Base-by-base conservation (phyloP, 2,113 vertebrate genomes). In the Cricetomys ansorgei region DNA sequence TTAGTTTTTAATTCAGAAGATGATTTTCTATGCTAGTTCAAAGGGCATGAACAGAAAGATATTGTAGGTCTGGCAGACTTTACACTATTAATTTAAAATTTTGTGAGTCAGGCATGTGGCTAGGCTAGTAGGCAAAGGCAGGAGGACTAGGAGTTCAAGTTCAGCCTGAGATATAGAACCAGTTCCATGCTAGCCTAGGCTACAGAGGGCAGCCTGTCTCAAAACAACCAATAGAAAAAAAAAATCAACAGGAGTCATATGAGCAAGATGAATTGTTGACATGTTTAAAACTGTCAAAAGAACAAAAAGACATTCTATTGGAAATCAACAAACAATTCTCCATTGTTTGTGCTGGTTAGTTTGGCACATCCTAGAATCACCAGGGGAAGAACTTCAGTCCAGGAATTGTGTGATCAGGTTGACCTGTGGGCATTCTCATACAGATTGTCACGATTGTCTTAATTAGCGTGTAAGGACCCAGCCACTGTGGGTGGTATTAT, bases 1-100 rank as follows among this genome's bases (percentile, higher is more conserved):
- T 84, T 93, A 29, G 70, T 37, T 95, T 97, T 96, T 92, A 84
- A 89, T 91, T 91, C 67, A 93, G 55, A 89, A 85, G 45, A 95
- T 43, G 40, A 53, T 79, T 96, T 92, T 75, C 75, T 40, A 16
- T 84, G 73, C 37, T 96, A 43, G 86, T 91, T 95, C 92, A 70
- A 97, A 92, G 77, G 89, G 19, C 64, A 53, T 3, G 43, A 43
- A 13, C 87, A 84, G 76, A 95, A 94, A 95, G 34, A 87, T 79
- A 50, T 86, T 85, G 37, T 40, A 84, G 57, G 89, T 70, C 34
- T 93, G 25, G 89, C n/a, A 75, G 80, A 93, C 79, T 73, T 91
- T 86, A 91, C 13, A 80, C 48, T 43, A 21, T 70, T 53, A 70
- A 53, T 53, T 70, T n/a, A 87, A 69, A 87, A n/a, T 27, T 37